Conservation (phyloP, 2,888 invertebrate species). For the Euspilapteryx auroguttella region DNA sequence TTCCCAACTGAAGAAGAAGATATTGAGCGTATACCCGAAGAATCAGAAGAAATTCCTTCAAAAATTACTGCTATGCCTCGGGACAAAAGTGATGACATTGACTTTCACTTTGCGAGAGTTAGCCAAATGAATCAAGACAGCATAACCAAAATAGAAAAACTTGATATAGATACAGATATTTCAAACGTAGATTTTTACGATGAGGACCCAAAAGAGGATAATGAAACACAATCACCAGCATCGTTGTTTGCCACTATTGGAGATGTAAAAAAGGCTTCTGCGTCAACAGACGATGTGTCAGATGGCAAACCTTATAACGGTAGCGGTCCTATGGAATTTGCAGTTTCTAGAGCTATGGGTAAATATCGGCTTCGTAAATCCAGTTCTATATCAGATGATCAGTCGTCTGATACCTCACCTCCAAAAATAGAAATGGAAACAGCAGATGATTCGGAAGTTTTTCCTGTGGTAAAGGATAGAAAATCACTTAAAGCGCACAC, state of each 20-base stretch:
- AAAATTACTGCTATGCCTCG: conserved; percentile 23
- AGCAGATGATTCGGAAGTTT: conserved; percentile 23
- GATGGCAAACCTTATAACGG: conserved; percentile 54
- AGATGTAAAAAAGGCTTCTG: conserved; percentile 67
- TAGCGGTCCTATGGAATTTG: conserved; percentile 79
- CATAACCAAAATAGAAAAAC: conserved; percentile 48
- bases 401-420: conserved; percentile 52
- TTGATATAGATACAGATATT: conserved; percentile 61
- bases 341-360: conserved; percentile 78
- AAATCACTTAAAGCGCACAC: conserved; percentile 26
- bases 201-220: conserved; percentile 64
- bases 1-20: conserved; percentile 25
- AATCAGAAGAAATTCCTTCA: conserved; percentile 25
- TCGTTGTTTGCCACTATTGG: conserved; percentile 76
- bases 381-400: conserved; percentile 71
- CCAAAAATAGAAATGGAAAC: conserved; percentile 27
- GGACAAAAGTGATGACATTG: conserved; percentile 53
- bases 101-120: conserved; percentile 55
- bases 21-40: conserved; percentile 29
- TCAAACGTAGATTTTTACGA: conserved; percentile 62
- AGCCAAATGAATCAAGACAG: conserved; percentile 54
- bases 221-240: conserved; percentile 65
- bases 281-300: conserved; percentile 63
- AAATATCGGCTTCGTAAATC: conserved; percentile 77
- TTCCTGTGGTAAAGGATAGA: conserved; percentile 24